These are phyloP conservation scores for Leptopilina boulardi DNA, from an alignment of 1,140 invertebrate genomes.

Conservation along the genomic window DNA sequence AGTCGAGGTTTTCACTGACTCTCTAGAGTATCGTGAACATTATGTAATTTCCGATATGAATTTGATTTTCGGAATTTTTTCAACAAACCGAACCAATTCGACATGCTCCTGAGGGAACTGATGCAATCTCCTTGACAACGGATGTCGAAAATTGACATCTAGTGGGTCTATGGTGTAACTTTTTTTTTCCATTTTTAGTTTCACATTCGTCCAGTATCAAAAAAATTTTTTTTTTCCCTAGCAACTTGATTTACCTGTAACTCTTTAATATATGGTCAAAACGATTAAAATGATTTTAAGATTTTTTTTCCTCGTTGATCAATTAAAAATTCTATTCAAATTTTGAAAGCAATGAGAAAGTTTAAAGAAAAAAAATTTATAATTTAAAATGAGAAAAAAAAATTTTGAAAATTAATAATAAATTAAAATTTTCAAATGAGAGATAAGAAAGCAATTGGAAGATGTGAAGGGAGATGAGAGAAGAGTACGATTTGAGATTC, in stretches of 20 bases:
- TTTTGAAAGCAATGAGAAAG: no score
- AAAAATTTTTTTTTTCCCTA: neutral
- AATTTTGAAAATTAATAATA: neutral
- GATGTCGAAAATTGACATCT: slow-evolving; percentile 8
- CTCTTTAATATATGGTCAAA: no score
- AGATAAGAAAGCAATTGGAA: neutral
- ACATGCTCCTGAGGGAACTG: neutral
- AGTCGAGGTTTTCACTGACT: neutral
- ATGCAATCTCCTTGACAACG: slow-evolving; percentile 16
- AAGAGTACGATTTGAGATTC: no score
- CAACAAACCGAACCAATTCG: neutral
- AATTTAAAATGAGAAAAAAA: neutral
- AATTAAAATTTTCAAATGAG: no score
- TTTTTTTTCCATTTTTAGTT: neutral
- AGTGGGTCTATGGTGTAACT: neutral
- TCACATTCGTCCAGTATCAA: neutral
- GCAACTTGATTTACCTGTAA: no score
- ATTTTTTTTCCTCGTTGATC: no score
- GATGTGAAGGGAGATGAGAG: neutral
- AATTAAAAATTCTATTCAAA: no score
- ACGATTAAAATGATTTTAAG: no score
- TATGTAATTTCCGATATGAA: slow-evolving; percentile 1
- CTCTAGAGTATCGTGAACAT: neutral
- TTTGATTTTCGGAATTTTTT: neutral
- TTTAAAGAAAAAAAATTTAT: neutral